Conservation (phyloP, 1,140 invertebrate species). For the Sitobion miscanthi region DNA sequence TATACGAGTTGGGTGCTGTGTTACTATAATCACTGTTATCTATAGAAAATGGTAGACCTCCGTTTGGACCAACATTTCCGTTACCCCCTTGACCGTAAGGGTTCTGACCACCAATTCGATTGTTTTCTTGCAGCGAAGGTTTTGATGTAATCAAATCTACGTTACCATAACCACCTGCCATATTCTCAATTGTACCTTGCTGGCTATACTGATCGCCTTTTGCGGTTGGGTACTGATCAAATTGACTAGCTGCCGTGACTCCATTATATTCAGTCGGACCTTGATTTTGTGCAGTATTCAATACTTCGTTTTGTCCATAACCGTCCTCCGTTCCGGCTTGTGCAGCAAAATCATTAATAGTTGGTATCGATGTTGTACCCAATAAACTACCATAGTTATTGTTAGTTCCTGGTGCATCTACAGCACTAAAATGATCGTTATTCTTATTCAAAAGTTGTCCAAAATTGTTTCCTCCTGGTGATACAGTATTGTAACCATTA, state of each 20-base stretch:
- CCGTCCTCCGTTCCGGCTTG: neutral
- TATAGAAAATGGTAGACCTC: neutral
- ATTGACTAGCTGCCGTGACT: neutral
- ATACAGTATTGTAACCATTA: neutral
- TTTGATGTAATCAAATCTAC: neutral
- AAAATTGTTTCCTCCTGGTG: neutral
- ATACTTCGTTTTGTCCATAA: neutral
- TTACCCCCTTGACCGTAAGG: neutral
- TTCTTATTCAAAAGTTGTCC: neutral
- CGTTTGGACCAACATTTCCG: neutral
- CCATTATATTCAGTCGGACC: neutral
- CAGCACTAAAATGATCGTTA: neutral
- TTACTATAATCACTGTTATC: neutral
- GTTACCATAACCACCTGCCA: neutral
- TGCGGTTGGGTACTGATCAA: neutral
- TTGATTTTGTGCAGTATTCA: conserved; percentile 4
- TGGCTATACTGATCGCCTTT: neutral
- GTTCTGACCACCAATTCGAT: neutral
- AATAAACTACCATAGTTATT: neutral
- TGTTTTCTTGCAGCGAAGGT: neutral
- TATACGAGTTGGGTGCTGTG: neutral
- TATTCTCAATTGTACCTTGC: neutral
- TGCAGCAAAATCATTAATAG: neutral
- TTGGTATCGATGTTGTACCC: neutral
- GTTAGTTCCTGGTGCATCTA: neutral